A percentile compares a stretch with the other conserved stretches of the same genome.
phyloP scores from a whole-genome alignment of 1,140 invertebrate species.

The Drosophila sechellia region DNA sequence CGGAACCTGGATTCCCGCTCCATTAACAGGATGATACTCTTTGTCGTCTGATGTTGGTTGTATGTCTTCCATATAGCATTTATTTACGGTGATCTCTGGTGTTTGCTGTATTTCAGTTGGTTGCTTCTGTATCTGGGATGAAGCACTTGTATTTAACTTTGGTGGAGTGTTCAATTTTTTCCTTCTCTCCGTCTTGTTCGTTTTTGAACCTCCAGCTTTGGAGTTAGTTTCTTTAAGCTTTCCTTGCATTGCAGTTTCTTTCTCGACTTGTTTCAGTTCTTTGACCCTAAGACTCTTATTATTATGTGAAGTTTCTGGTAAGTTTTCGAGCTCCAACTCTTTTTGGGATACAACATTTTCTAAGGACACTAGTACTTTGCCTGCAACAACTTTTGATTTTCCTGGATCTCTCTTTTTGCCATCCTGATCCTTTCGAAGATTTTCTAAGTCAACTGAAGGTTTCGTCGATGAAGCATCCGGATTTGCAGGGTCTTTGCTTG shows the following conservation, averaged over 20 bases:
- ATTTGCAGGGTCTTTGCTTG: not conserved
- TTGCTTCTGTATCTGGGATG: conserved; percentile 2
- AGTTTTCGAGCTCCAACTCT: not conserved
- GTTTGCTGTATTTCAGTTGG: not conserved
- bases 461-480: not conserved
- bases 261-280: not conserved
- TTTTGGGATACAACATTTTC: not conserved
- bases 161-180: not conserved
- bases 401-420: not conserved
- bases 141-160: not conserved
- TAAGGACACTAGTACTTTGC: not conserved
- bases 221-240: too few species aligned
- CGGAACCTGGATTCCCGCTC: not conserved
- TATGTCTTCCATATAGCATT: not conserved
- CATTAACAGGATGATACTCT: conserved; percentile 13
- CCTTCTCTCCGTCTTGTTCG: not conserved
- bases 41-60: not conserved
- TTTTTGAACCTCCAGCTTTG: not conserved
- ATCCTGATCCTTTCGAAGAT: not conserved
- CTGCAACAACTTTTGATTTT: not conserved
- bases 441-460: not conserved
- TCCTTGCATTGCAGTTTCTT: not conserved
- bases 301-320: not conserved
- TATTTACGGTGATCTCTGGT: conserved; percentile 6
- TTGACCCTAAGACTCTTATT: not conserved